phyloP scores from a whole-genome alignment of 1,140 invertebrate species.

The Plodia interpunctella region DNA sequence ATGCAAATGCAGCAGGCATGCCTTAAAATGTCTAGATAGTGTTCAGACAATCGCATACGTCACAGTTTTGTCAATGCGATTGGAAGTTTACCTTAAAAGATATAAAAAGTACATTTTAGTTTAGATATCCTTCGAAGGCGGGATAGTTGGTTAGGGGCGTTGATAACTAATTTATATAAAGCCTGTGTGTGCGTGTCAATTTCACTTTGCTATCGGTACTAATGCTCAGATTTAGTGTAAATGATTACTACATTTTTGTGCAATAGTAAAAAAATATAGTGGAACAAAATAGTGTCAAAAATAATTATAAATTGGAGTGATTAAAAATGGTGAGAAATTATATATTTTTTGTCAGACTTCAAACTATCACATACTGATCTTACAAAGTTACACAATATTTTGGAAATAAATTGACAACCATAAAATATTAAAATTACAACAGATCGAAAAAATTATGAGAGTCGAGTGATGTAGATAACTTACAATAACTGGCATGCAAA shows the following conservation, averaged over 20 bases:
- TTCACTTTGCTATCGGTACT: neutral
- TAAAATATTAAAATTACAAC: too few relatives aligned
- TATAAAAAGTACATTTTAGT: constrained; percentile 20
- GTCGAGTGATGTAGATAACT: too few relatives aligned
- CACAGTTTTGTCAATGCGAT: neutral
- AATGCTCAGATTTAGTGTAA: neutral
- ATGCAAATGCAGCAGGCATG: too few relatives aligned
- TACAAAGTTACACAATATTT: too few relatives aligned
- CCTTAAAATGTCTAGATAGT: neutral
- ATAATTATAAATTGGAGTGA: neutral
- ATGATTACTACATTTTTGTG: neutral
- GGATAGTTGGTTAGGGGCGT: constrained; percentile 8
- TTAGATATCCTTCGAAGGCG: constrained; percentile 16
- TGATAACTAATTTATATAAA: constrained; percentile 32
- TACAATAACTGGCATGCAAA: too few relatives aligned
- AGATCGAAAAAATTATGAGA: too few relatives aligned
- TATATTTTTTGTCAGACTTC: neutral
- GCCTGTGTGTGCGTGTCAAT: constrained; percentile 3
- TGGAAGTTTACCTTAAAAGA: constrained; percentile 11
- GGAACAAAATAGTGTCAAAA: neutral
- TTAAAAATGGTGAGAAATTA: constrained; percentile 18
- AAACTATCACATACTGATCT: neutral
- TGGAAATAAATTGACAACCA: too few relatives aligned
- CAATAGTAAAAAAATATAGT: neutral
- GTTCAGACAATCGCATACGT: neutral